A percentile compares a stretch with the other conserved stretches of the same genome.
These are phyloP conservation scores for Trinorchestia longiramus DNA, from an alignment of 1,140 invertebrate genomes.

Conservation along the genomic window DNA sequence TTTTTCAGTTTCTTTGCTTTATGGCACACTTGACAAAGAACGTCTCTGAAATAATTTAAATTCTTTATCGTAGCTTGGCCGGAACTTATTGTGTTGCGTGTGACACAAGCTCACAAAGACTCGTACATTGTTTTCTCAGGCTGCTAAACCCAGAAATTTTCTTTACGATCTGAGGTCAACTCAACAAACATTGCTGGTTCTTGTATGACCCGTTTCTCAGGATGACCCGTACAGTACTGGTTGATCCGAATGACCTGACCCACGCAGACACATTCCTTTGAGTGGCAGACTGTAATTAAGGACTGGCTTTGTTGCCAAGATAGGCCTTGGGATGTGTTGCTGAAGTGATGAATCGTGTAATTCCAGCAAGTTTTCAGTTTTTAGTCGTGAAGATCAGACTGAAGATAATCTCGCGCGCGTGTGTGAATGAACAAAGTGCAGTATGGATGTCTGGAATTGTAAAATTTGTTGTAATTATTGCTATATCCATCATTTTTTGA, in stretches of 20 bases:
- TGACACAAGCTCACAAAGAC: conserved; percentile 1
- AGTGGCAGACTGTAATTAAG: conserved; percentile 11
- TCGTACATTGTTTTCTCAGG: background rate
- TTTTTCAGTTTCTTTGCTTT: background rate
- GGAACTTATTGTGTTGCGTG: background rate
- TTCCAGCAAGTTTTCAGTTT: background rate
- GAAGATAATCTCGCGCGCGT: background rate
- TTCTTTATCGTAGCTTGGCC: background rate
- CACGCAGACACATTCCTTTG: conserved; percentile 31
- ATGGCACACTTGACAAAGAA: background rate
- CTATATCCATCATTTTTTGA: background rate
- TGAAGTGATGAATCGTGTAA: background rate
- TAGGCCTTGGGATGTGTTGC: conserved; percentile 11
- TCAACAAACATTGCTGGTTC: background rate
- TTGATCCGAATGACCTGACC: conserved; percentile 34
- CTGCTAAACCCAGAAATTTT: background rate
- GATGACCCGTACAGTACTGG: background rate
- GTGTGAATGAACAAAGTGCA: background rate
- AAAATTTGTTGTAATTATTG: background rate
- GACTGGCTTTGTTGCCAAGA: conserved; percentile 17
- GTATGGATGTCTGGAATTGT: background rate
- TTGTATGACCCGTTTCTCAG: conserved; percentile 4
- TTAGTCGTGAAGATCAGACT: background rate
- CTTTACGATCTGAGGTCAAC: background rate
- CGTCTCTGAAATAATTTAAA: background rate